phyloP scores from a whole-genome alignment of 2,113 vertebrate genomes.

The Heterocephalus glaber region DNA sequence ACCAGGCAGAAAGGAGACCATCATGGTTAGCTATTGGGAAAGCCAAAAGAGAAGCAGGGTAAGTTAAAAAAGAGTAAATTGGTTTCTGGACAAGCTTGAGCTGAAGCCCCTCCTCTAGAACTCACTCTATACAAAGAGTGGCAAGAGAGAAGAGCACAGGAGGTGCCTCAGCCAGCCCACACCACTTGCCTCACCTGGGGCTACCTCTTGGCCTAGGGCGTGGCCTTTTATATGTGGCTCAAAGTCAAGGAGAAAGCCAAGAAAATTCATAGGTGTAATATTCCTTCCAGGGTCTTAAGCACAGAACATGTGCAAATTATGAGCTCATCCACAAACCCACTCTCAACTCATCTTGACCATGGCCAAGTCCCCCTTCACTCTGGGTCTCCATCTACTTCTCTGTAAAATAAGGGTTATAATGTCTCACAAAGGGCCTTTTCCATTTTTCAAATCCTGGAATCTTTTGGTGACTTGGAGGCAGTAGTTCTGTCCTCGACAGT shows the following conservation, averaged over 20 bases:
- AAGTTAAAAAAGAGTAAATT: background rate
- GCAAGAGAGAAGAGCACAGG: background rate
- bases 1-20: background rate
- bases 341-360: too few species aligned
- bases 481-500: too few species aligned
- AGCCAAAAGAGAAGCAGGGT: background rate
- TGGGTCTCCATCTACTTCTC: background rate
- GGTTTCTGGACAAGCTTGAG: conserved; percentile 1
- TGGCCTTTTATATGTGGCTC: background rate
- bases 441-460: too few species aligned
- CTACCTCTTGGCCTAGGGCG: background rate
- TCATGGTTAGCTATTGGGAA: background rate
- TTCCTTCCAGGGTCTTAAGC: conserved; percentile 22
- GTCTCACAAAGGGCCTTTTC: too few species aligned
- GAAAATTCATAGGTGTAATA: background rate
- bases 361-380: background rate
- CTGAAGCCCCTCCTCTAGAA: conserved; percentile 56
- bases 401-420: background rate
- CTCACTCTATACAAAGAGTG: background rate
- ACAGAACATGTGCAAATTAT: background rate
- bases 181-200: conserved; percentile 15
- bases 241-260: background rate
- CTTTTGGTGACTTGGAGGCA: too few species aligned
- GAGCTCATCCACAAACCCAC: background rate
- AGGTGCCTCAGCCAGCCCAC: conserved; percentile 40